Evolutionary conservation across 2,113 vertebrate species (phyloP).

Genomic region (Catharus bicknelli): DNA sequence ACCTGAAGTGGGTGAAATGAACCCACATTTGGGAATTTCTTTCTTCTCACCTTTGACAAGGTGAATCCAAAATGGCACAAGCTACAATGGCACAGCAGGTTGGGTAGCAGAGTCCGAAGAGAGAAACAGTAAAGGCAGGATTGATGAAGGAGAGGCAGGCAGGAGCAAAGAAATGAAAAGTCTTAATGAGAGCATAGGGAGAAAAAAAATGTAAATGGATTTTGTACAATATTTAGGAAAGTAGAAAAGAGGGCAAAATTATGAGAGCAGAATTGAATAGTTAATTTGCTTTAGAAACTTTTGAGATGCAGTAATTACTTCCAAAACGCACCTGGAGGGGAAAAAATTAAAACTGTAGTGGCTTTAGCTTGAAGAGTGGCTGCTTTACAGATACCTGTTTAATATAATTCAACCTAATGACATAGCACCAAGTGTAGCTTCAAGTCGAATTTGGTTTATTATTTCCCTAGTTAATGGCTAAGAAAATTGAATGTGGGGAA

Average conservation of each 20-base stretch:
- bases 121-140: not conserved
- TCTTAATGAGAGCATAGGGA: not conserved
- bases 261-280: not conserved
- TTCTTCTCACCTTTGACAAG: not conserved
- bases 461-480: not conserved
- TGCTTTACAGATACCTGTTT: not conserved
- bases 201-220: not conserved
- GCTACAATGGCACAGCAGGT: not conserved
- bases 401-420: constrained; percentile 6
- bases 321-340: not conserved
- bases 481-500: not conserved
- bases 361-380: not conserved
- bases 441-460: constrained; percentile 17
- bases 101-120: not conserved
- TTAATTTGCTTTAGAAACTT: not conserved
- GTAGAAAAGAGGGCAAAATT: fast-evolving
- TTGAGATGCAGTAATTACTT: not conserved
- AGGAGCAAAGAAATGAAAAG: not conserved
- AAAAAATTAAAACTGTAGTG: not conserved
- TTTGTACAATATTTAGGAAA: not conserved
- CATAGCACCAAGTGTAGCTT: not conserved
- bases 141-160: not conserved
- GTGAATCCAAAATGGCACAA: not conserved
- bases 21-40: not conserved
- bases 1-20: not conserved